Evolutionary conservation across 1,140 invertebrate genomes (phyloP), one percentile per base, ranked within the genome.

Genomic region (Papilio glaucus): DNA sequence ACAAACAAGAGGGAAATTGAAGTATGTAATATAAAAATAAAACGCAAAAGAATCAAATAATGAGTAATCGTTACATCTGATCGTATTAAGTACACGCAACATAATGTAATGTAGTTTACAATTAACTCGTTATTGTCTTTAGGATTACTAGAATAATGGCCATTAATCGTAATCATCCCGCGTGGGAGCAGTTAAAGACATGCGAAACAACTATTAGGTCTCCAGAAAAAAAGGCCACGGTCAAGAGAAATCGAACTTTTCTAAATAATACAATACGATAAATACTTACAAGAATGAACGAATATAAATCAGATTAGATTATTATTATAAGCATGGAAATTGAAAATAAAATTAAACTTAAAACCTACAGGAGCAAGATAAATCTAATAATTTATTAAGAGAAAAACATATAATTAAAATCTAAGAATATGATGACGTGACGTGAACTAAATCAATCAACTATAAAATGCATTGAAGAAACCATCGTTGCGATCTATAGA

Each of bases 131-230:
- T 24, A 57, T 57, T 57, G 49, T 21, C 49, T 57, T 18, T 49
- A 24, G 9, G 9, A 57, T 57, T 57, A 57, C 21, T 24, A 26
- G 9, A 24, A 24, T 24, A 57, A 57, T 57, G 49, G 24, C 5
- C 49, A 21, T 24, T 26, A 57, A 26, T 57, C 49, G 4, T 18
- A 57, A 57, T 26, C 49, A 57, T 57, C 49, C 49, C 49, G 49
- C 49, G 49, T 57, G 49, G 49, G 49, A 57, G 21, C 49, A 57
- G 49, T 57, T 57, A 57, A 24, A 57, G 10, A 57, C 49, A 57
- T 57, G 49, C 49, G 10, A 57, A 57, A 57, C 21, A 12, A 57
- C 49, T 57, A 57, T 57, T 57, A 57, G 49, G 49, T 57, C 24
- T 57, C 18, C 9, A 26, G 3, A 8, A 57, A 57, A 57, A 6